Conservation (phyloP, 2,113 vertebrate species). For the Recurvirostra avosetta region DNA sequence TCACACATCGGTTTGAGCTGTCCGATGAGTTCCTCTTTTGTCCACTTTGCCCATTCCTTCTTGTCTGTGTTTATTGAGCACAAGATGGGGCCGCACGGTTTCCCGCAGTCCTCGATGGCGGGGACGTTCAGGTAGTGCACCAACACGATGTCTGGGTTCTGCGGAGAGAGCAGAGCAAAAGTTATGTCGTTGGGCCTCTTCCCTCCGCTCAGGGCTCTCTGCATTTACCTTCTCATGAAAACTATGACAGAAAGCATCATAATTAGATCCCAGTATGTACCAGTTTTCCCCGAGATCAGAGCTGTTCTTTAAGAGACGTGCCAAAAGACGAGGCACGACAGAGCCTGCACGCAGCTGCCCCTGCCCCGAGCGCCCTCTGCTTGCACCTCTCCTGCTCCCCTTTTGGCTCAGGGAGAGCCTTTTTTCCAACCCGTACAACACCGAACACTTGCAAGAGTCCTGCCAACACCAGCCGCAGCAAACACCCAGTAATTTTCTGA, state of each 20-base stretch:
- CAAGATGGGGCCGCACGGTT: slow-evolving; percentile 96
- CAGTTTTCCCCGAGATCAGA: fast-evolving
- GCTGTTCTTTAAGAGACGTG: not conserved
- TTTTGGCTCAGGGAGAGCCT: not conserved
- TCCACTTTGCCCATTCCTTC: slow-evolving; percentile 99
- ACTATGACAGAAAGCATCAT: not conserved
- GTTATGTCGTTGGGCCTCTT: fast-evolving
- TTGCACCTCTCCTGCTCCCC: not conserved
- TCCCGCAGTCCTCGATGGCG: slow-evolving; percentile 98
- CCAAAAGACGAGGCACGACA: fast-evolving
- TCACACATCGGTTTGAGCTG: slow-evolving; percentile 99
- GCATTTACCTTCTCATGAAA: not conserved
- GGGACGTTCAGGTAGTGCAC: slow-evolving; percentile 99
- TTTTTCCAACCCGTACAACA: not conserved
- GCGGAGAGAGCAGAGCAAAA: slow-evolving; percentile 24
- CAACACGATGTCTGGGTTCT: slow-evolving; percentile 98
- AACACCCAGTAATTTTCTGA: not conserved
- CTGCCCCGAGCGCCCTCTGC: not conserved
- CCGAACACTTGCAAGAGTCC: not conserved
- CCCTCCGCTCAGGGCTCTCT: not conserved
- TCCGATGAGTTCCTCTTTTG: slow-evolving; percentile 96
- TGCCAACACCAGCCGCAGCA: not conserved
- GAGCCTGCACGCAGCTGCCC: not conserved
- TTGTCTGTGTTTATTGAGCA: slow-evolving; percentile 99
- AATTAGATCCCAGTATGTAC: not conserved